Base-by-base conservation (phyloP, 2,113 vertebrate species). In the Piprites chloris region DNA sequence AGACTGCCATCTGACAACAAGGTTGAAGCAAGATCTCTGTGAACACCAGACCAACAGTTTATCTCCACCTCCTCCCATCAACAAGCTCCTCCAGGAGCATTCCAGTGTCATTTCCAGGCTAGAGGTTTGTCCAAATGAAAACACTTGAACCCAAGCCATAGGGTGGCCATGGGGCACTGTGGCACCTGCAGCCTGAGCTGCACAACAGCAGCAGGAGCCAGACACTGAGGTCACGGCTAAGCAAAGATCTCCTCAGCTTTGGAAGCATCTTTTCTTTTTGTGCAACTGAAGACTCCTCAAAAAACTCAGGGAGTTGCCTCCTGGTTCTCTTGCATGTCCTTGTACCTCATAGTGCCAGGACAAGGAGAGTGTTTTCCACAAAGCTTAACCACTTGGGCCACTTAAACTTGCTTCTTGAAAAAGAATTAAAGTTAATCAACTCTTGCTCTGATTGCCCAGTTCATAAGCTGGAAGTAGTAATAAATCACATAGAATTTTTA, bases 161-260 rank as follows among this genome's bases (percentile, higher is more conserved):
- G 28, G 0, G 0, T 1, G 32, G 32, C 26, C 35, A 28, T 6
- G 33, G 41, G 46, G 14, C 39, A 87, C 41, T 1, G 0, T 7
- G 47, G n/a, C 69, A 26, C 35, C 61, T 49, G 56, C 63, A 77
- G 58, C 20, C 53, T 41, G 55, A 65, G 58, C 65, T 71, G 46
- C 62, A 9, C 1, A 1, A 8, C 1, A 1, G 42, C 52, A 80
- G 63, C 65, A 56, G 44, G 12, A 78, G 47, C 33, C 15, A 28
- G 28, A 9, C 28, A 9, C 21, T 14, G 0, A 0, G 32, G 10
- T 9, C 20, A 14, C 0, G 9, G 33, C 17, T 21, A 39, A 87
- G 35, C 14, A 18, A 82, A 63, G 35, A 30, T 12, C 35, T 44
- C 52, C 62, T 63, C 42, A 21, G 16, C 28, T 72, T 65, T 39